A percentile compares a stretch with the other conserved stretches of the same genome.
Conservation (phyloP, 2,888 invertebrate species). For the Trachelus tabidus region DNA sequence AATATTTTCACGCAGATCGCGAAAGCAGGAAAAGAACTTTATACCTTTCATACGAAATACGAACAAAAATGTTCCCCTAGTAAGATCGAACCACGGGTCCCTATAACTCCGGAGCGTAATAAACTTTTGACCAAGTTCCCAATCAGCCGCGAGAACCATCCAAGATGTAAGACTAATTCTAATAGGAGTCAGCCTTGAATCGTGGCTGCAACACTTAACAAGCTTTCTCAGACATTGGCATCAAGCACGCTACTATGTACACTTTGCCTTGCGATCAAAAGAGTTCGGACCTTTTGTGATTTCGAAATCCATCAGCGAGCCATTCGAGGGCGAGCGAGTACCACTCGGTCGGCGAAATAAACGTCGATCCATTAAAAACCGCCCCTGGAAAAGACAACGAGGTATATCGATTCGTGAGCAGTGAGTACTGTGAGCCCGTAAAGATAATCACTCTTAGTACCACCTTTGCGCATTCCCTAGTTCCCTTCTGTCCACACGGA, state of each 20-base stretch:
- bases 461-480: not conserved
- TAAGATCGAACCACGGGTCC: not conserved
- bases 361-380: not conserved
- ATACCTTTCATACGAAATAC: not conserved
- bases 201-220: not conserved
- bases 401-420: not conserved
- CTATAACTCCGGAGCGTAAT: not conserved
- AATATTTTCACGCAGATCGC: constrained; percentile 20
- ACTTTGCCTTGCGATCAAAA: constrained; percentile 6
- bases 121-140: not conserved
- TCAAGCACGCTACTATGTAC: not conserved
- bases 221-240: not conserved
- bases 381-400: not conserved
- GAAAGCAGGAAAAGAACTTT: not conserved
- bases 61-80: not conserved
- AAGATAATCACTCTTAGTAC: not conserved
- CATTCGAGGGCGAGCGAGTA: constrained; percentile 14
- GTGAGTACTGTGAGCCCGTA: not conserved
- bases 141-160: not conserved
- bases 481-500: not conserved
- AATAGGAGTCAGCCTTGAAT: not conserved
- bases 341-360: constrained; percentile 20
- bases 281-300: constrained; percentile 15
- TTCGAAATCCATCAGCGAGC: constrained; percentile 13
- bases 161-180: not conserved